Evolutionary conservation across 2,797 vertebrate genomes (phyloP), one percentile per base, ranked within the genome.

Genomic region (Chaenodraco wilsoni): DNA sequence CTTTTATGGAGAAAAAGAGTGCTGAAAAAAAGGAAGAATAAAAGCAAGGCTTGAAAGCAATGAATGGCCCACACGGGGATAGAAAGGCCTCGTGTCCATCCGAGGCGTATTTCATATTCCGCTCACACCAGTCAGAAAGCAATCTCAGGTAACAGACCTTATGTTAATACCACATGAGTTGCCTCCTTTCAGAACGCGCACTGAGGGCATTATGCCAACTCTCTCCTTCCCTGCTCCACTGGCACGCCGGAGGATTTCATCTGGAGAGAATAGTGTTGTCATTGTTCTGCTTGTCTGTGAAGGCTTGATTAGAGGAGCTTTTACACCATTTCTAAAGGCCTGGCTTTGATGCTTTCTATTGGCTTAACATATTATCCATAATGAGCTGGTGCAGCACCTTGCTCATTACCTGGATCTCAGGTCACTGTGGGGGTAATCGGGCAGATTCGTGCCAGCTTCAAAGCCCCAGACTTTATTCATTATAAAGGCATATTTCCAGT

Each of bases 71-170:
- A 82, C 76, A 45, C 79, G 82, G 69, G 74, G 76, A 81, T 84
- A 78, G 83, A 92, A 89, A 75, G 76, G 84, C 85, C 86, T 74
- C 0, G 76, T 82, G 86, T 89, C 90, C 87, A 81, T 90, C 88
- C 84, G 76, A 74, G 66, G 60, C 90, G 87, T 79, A 90, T 93
- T 93, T 89, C 78, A 91, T 90, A 93, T 93, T 94, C 92, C 52
- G 65, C 88, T 92, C 91, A 92, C 75, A 74, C 69, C 72, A 10
- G 81, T 78, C 88, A 90, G 81, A 93, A 93, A 92, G 90, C 93
- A 94, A 94, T 94, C 92, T 94, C 89, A 89, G 92, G 92, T 93
- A 93, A 88, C 90, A 91, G 88, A 89, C 87, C 82, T 83, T 83
- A 89, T 90, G 89, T 88, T 92, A 93, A 94, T 93, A 89, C 83